Percentiles rank a stretch among this genome's conserved stretches.
Evolutionary conservation across 2,797 vertebrate genomes (phyloP).

Genomic region (Ceyx erithaca): DNA sequence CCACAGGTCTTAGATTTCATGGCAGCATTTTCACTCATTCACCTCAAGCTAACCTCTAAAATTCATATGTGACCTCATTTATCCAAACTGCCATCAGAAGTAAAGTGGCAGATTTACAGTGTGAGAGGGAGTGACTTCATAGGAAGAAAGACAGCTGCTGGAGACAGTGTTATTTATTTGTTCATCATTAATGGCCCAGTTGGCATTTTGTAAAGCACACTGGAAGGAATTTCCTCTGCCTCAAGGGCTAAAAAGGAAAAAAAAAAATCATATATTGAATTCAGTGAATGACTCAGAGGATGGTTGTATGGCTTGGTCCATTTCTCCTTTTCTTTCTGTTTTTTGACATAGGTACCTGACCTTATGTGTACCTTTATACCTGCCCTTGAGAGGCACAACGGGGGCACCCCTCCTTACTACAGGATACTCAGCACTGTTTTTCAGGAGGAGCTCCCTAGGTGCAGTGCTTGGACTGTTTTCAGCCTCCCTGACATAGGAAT

Average conservation of each 20-base stretch:
- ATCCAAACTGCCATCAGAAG: neutral
- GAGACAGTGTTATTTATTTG: constrained; percentile 27
- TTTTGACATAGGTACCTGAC: constrained; percentile 1
- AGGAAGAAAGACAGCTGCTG: neutral
- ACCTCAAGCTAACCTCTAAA: constrained; percentile 7
- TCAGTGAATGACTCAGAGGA: neutral
- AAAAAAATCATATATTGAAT: neutral
- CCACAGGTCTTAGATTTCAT: neutral
- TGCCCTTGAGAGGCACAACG: neutral
- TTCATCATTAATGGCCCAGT: constrained; percentile 20
- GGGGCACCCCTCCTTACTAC: neutral
- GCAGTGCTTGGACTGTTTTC: constrained; percentile 10
- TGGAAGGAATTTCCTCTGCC: neutral
- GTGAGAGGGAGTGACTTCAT: constrained; percentile 2
- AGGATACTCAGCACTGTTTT: constrained; percentile 1
- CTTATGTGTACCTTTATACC: neutral
- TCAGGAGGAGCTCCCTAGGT: constrained; percentile 7
- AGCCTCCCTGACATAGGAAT: neutral
- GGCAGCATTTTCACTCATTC: neutral
- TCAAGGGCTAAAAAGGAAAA: neutral
- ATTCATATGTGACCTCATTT: constrained; percentile 2
- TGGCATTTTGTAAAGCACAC: neutral
- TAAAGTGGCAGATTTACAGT: neutral
- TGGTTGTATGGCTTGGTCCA: neutral
- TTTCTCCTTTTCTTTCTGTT: neutral